phyloP scores from a whole-genome alignment of 2,888 invertebrate genomes.

The Crepidodera aurea region DNA sequence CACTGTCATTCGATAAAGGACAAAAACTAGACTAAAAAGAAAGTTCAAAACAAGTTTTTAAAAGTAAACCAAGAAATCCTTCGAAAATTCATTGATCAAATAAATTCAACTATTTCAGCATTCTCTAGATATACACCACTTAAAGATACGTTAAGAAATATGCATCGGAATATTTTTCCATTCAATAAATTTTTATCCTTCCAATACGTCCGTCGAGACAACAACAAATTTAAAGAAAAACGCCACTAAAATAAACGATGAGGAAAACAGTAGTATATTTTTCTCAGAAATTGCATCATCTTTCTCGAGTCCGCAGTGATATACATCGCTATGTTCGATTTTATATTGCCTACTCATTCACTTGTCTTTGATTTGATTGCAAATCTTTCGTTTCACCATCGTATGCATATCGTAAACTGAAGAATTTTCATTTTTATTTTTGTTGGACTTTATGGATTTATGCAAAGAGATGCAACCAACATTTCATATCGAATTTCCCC shows the following conservation, averaged over 20 bases:
- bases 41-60: no score
- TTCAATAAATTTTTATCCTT: not conserved
- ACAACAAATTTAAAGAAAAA: conserved; percentile 41
- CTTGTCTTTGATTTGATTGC: conserved; percentile 58
- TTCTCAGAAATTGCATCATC: conserved; percentile 57
- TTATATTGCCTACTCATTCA: conserved; percentile 59
- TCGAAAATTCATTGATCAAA: no score
- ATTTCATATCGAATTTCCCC: no score
- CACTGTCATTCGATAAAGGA: no score
- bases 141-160: no score
- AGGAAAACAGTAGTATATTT: conserved; percentile 55
- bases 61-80: no score
- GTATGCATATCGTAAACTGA: conserved; percentile 34
- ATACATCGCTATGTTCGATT: conserved; percentile 51
- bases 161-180: not conserved
- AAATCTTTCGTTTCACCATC: conserved; percentile 38
- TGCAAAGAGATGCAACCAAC: conserved; percentile 1
- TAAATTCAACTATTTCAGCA: no score
- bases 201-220: not conserved
- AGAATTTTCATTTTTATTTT: conserved; percentile 31
- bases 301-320: conserved; percentile 54
- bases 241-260: conserved; percentile 48
- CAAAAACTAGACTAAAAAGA: no score
- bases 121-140: no score
- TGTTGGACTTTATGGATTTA: not conserved